phyloP scores from a whole-genome alignment of 1,140 invertebrate genomes.

The Papilio helenus region DNA sequence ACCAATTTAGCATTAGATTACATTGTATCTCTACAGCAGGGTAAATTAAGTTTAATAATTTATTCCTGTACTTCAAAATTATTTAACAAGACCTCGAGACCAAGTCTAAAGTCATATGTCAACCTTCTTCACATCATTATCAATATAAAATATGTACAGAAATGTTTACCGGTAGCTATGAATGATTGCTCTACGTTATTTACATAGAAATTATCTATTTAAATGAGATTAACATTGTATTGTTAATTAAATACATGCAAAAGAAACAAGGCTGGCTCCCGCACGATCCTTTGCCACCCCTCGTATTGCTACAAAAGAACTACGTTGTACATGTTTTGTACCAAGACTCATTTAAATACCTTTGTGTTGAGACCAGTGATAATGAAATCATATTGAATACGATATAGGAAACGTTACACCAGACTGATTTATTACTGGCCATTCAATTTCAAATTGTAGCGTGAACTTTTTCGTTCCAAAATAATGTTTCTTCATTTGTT shows the following conservation, averaged over 20 bases:
- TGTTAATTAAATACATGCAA: slow-evolving; percentile 53
- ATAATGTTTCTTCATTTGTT: slow-evolving; percentile 26
- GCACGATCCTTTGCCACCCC: slow-evolving; percentile 55
- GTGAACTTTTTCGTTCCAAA: slow-evolving; percentile 28
- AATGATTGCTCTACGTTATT: slow-evolving; percentile 54
- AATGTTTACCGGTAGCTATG: slow-evolving; percentile 50
- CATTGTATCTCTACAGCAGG: no score
- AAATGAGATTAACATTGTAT: slow-evolving; percentile 53
- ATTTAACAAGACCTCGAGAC: slow-evolving; percentile 16
- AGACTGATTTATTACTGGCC: slow-evolving; percentile 49
- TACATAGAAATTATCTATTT: slow-evolving; percentile 52
- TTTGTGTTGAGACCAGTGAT: slow-evolving; percentile 49
- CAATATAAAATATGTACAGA: slow-evolving; percentile 33
- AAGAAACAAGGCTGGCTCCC: slow-evolving; percentile 60
- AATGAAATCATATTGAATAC: slow-evolving; percentile 47
- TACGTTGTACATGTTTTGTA: slow-evolving; percentile 45
- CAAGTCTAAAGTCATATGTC: slow-evolving; percentile 9
- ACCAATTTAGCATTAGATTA: no score
- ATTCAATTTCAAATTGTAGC: slow-evolving; percentile 45
- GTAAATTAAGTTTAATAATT: neutral
- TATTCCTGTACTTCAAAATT: neutral
- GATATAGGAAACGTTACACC: slow-evolving; percentile 44
- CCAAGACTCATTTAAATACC: slow-evolving; percentile 56
- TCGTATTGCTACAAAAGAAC: slow-evolving; percentile 53
- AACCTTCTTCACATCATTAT: slow-evolving; percentile 25